Percentiles rank a stretch among this genome's conserved stretches.
Conservation (phyloP, 2,797 vertebrate genomes). For the Spinus pinus region DNA sequence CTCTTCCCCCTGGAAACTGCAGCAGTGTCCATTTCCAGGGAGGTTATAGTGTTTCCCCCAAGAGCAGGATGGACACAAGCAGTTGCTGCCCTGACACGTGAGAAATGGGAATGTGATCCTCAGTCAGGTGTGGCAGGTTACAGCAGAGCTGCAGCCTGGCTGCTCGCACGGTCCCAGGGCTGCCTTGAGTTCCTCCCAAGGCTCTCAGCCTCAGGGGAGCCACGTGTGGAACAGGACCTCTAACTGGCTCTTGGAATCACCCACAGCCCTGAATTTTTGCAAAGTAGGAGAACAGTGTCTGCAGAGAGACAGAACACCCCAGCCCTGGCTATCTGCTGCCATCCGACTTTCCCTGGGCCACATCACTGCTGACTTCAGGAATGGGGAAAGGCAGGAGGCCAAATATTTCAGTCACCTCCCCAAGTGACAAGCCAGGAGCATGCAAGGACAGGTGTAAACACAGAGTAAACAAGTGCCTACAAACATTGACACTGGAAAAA, state of each 20-base stretch:
- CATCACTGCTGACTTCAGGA: neutral
- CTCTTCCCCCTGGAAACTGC: neutral
- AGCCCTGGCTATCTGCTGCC: neutral
- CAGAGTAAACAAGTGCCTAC: neutral
- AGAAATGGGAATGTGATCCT: constrained; percentile 18
- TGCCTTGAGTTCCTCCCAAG: neutral
- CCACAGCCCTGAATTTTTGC: neutral
- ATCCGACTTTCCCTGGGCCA: neutral
- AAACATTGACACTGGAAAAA: neutral
- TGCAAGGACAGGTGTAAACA: neutral
- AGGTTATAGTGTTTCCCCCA: constrained; percentile 7
- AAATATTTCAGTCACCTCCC: constrained; percentile 21
- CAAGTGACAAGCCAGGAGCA: constrained; percentile 4
- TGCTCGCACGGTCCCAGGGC: rapidly evolving
- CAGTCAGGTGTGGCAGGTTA: constrained; percentile 28
- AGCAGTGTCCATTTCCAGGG: neutral
- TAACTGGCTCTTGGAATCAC: neutral
- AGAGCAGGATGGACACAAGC: neutral
- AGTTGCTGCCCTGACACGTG: constrained; percentile 26
- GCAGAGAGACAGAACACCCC: neutral
- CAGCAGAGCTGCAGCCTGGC: neutral
- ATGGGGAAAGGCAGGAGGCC: neutral
- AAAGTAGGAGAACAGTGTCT: rapidly evolving
- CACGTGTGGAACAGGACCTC: neutral
- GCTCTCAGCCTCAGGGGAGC: neutral